These are phyloP conservation scores for Dromaius novaehollandiae DNA, from an alignment of 2,113 vertebrate genomes.

Conservation along the genomic window DNA sequence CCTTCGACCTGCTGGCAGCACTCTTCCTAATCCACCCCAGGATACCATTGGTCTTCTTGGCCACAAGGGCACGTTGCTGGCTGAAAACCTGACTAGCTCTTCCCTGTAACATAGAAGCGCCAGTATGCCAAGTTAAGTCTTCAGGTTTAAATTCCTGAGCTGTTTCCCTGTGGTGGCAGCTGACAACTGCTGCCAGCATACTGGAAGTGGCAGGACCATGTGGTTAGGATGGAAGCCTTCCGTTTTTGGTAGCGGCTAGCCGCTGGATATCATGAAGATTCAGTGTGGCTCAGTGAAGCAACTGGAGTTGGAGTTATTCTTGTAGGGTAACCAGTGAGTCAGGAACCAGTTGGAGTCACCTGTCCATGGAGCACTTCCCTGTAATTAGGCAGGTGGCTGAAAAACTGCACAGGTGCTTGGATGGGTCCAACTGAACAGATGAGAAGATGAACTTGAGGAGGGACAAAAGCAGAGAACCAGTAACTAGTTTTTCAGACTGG, in stretches of 20 bases:
- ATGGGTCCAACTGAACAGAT: neutral
- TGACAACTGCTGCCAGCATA: neutral
- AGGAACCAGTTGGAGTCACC: neutral
- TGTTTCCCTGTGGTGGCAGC: neutral
- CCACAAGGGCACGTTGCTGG: too few species aligned
- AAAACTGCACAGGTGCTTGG: neutral
- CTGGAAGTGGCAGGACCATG: neutral
- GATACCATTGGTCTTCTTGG: too few species aligned
- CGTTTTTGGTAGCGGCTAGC: neutral
- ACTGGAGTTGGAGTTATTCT: neutral
- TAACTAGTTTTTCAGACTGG: neutral
- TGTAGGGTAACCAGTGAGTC: neutral
- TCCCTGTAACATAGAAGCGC: neutral
- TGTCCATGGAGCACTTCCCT: neutral
- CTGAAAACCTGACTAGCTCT: too few species aligned
- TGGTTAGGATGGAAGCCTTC: neutral
- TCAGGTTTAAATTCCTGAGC: neutral
- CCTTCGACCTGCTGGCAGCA: too few species aligned
- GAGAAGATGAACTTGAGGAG: neutral
- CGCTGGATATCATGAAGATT: neutral
- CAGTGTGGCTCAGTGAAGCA: neutral
- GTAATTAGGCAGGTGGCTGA: neutral
- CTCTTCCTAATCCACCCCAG: too few species aligned
- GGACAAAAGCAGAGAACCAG: neutral
- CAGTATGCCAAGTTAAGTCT: neutral